These are phyloP conservation scores for Gryllus longicercus DNA, from an alignment of 2,888 invertebrate genomes.

Conservation along the genomic window DNA sequence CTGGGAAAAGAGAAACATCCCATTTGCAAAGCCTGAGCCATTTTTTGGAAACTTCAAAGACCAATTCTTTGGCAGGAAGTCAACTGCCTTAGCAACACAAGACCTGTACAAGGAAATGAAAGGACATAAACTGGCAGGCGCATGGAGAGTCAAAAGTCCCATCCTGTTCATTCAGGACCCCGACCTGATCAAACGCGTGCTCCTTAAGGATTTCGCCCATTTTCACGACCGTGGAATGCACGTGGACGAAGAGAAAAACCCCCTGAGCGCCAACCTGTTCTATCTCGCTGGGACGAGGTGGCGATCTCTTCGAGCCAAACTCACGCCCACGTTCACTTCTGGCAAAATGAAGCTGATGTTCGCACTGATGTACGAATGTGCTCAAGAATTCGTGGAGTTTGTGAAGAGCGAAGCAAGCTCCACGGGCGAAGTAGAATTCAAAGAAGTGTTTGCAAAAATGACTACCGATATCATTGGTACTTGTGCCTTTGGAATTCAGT, in stretches of 20 bases:
- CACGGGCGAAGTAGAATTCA: constrained; percentile 44
- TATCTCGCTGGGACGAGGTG: constrained; percentile 57
- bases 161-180: constrained; percentile 62
- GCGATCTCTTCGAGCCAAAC: constrained; percentile 59
- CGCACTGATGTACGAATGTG: constrained; percentile 56
- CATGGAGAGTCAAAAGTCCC: constrained; percentile 46
- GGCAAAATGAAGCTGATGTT: constrained; percentile 66
- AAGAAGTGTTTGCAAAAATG: constrained; percentile 42
- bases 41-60: constrained; percentile 61
- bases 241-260: constrained; percentile 59
- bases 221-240: constrained; percentile 65
- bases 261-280: constrained; percentile 59
- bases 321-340: constrained; percentile 65
- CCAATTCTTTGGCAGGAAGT: constrained; percentile 54
- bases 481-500: constrained; percentile 50
- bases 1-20: constrained; percentile 59
- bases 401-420: constrained; percentile 45
- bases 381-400: constrained; percentile 52
- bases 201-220: constrained; percentile 61
- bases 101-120: constrained; percentile 53
- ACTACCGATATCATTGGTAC: constrained; percentile 50
- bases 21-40: constrained; percentile 55
- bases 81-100: constrained; percentile 60
- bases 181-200: constrained; percentile 55
- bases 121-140: constrained; percentile 30